phyloP scores from a whole-genome alignment of 2,797 vertebrate species.

The Enteromius viviparus region DNA sequence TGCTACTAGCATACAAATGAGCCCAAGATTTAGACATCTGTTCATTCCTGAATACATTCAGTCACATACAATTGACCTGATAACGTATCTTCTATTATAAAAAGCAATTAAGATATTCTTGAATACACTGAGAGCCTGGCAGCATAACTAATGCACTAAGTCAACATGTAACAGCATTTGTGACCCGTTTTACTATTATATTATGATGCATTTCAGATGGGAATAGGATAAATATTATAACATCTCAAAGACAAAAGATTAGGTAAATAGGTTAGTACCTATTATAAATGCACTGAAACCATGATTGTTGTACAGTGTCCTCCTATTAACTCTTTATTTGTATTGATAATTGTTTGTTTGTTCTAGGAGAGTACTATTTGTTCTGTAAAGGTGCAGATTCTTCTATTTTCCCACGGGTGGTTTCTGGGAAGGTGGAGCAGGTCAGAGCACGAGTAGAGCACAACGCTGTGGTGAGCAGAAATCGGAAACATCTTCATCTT shows the following conservation, averaged over 20 bases:
- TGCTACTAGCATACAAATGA: constrained; percentile 50
- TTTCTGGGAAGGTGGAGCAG: constrained; percentile 93
- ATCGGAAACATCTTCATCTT: constrained; percentile 34
- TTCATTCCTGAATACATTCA: constrained; percentile 3
- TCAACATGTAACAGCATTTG: neutral
- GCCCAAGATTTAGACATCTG: constrained; percentile 32
- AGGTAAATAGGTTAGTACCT: neutral
- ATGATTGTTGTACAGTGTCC: neutral
- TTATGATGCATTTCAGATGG: neutral
- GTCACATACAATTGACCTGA: constrained; percentile 3
- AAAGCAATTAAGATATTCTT: constrained; percentile 1
- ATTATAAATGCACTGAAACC: neutral
- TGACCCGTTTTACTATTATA: neutral
- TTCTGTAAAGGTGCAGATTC: constrained; percentile 99
- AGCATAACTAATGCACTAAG: constrained; percentile 1
- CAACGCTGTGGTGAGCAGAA: constrained; percentile 93
- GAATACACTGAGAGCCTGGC: neutral
- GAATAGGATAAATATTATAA: neutral
- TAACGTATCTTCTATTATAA: neutral
- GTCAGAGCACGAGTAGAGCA: constrained; percentile 88
- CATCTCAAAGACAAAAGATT: neutral
- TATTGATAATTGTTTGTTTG: constrained; percentile 34
- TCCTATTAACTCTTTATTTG: neutral
- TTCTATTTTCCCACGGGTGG: constrained; percentile 92
- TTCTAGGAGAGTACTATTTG: constrained; percentile 87